Conservation (phyloP, 2,888 invertebrate genomes). For the Hirtodrosophila cameraria region DNA sequence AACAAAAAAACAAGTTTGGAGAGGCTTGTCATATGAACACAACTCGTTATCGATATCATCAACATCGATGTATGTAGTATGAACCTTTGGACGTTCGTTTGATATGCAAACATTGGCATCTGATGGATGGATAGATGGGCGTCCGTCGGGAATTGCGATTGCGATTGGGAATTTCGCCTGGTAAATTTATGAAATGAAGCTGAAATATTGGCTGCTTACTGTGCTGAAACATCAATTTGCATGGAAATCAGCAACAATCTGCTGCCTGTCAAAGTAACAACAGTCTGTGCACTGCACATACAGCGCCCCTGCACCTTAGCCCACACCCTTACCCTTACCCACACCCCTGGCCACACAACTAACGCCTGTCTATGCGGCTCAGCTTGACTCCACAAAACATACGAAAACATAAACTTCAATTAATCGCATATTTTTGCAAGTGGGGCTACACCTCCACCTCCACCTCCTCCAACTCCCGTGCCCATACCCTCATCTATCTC, state of each 20-base stretch:
- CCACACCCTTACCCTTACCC: background rate
- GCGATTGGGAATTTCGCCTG: conserved; percentile 60
- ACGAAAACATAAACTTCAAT: conserved; percentile 57
- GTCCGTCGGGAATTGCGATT: conserved; percentile 28
- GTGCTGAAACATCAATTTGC: conserved; percentile 76
- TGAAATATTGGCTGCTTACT: conserved; percentile 75
- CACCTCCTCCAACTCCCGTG: too few relatives aligned
- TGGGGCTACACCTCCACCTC: conserved; percentile 18
- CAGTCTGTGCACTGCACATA: conserved; percentile 16
- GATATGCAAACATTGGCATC: conserved; percentile 68
- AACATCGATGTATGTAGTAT: conserved; percentile 4
- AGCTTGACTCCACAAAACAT: conserved; percentile 18
- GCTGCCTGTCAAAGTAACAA: conserved; percentile 57
- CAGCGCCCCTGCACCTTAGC: background rate
- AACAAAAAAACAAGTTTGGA: conserved; percentile 8
- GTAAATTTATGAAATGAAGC: conserved; percentile 70
- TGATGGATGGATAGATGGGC: conserved; percentile 39
- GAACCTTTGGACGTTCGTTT: conserved; percentile 41
- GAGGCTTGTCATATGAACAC: conserved; percentile 28
- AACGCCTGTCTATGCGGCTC: background rate
- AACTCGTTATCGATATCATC: conserved; percentile 24
- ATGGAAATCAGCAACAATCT: conserved; percentile 65
- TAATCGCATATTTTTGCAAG: conserved; percentile 59
- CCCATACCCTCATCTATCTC: background rate
- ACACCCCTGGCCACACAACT: background rate